Conservation (phyloP, 2,113 vertebrate species). For the Sander vitreus region DNA sequence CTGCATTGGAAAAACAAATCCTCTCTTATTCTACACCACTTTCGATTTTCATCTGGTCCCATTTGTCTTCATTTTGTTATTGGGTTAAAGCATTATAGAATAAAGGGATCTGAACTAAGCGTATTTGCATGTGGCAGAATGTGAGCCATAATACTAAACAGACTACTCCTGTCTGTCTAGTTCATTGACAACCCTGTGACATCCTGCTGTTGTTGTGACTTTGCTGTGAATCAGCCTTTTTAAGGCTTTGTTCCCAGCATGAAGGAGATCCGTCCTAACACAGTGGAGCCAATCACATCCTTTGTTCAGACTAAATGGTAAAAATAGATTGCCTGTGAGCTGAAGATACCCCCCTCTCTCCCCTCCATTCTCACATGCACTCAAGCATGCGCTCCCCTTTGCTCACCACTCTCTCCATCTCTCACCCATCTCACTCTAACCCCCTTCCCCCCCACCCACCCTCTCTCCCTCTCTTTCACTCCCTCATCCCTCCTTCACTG, state of each 20-base stretch:
- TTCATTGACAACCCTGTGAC: slow-evolving; percentile 56
- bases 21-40: slow-evolving; percentile 19
- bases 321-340: slow-evolving; percentile 81
- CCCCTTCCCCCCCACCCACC: slow-evolving; percentile 27
- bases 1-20: slow-evolving; percentile 41
- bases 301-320: slow-evolving; percentile 82
- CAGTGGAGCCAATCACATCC: slow-evolving; percentile 74
- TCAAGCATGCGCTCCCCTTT: slow-evolving; percentile 66
- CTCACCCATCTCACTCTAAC: slow-evolving; percentile 56
- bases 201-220: slow-evolving; percentile 67
- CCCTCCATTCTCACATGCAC: slow-evolving; percentile 59
- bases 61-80: slow-evolving; percentile 5
- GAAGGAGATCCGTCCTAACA: slow-evolving; percentile 68
- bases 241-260: slow-evolving; percentile 65
- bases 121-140: slow-evolving; percentile 40
- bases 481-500: slow-evolving; percentile 64
- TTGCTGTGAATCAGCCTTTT: slow-evolving; percentile 74
- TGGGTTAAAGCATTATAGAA: slow-evolving; percentile 15
- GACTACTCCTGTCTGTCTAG: slow-evolving; percentile 49
- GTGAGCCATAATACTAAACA: slow-evolving; percentile 32
- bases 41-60: slow-evolving; percentile 28
- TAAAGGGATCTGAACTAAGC: slow-evolving; percentile 7
- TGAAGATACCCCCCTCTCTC: slow-evolving; percentile 51
- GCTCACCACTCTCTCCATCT: slow-evolving; percentile 57
- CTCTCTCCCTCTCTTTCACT: slow-evolving; percentile 54